phyloP scores from a whole-genome alignment of 2,797 vertebrate genomes.

The Sebastes iracundus region DNA sequence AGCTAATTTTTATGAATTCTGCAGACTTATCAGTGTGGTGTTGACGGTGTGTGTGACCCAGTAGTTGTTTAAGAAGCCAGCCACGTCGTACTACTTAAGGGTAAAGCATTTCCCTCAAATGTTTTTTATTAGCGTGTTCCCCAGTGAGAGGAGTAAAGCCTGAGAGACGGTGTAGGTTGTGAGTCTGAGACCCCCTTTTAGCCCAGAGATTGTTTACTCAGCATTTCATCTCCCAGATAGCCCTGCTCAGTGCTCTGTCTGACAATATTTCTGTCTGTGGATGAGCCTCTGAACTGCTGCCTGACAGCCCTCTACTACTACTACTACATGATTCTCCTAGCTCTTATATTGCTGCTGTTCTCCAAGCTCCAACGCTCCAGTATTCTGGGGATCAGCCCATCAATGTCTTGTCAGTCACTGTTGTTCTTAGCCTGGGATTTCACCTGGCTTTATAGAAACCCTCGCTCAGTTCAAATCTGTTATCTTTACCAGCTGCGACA shows the following conservation, averaged over 20 bases:
- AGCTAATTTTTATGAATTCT: not conserved
- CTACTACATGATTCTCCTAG: not conserved
- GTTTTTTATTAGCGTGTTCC: not conserved
- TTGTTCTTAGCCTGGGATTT: constrained; percentile 3
- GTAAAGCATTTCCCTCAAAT: not conserved
- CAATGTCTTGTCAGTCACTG: not conserved
- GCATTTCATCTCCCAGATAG: constrained; percentile 31
- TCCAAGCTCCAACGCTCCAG: not conserved
- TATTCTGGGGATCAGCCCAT: not conserved
- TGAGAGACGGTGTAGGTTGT: constrained; percentile 16
- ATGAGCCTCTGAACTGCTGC: constrained; percentile 13
- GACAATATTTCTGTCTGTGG: constrained; percentile 22
- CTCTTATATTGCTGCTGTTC: not conserved
- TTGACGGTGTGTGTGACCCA: not conserved
- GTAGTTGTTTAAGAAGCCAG: not conserved
- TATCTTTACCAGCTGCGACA: not conserved
- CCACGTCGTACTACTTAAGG: not conserved
- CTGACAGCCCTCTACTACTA: not conserved
- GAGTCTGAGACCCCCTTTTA: constrained; percentile 42
- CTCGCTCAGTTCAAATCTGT: not conserved
- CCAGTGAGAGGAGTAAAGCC: constrained; percentile 4
- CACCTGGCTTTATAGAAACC: not conserved
- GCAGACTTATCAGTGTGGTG: not conserved
- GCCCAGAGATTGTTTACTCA: constrained; percentile 39
- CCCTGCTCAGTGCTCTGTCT: not conserved